A percentile compares a stretch with the other conserved stretches of the same genome.
phyloP scores from a whole-genome alignment of 2,888 invertebrate genomes.

The Lasioglossum figueresi region DNA sequence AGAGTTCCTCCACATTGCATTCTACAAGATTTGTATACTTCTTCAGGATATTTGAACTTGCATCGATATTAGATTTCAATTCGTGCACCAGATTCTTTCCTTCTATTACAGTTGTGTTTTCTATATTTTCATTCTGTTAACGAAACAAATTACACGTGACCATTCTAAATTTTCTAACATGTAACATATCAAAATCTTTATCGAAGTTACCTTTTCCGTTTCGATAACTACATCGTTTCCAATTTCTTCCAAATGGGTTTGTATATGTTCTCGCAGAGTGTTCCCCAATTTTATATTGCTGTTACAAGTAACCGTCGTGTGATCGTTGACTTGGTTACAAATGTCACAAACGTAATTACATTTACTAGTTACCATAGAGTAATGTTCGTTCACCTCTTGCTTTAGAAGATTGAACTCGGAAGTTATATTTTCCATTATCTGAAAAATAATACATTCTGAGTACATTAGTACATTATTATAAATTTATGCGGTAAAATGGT shows the following conservation, averaged over 20 bases:
- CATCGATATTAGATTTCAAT: conserved; percentile 70
- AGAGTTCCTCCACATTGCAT: conserved; percentile 63
- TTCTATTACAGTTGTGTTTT: conserved; percentile 57
- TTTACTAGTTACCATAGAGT: conserved; percentile 58
- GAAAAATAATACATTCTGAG: conserved; percentile 20
- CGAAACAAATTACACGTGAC: conserved; percentile 21
- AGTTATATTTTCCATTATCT: conserved; percentile 71
- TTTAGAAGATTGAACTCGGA: conserved; percentile 66
- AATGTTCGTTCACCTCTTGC: conserved; percentile 59
- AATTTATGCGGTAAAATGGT: not conserved
- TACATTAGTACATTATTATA: not conserved
- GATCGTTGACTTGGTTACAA: conserved; percentile 63
- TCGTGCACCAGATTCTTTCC: conserved; percentile 70
- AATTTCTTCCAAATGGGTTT: conserved; percentile 65
- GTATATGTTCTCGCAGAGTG: conserved; percentile 67
- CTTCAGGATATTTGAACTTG: conserved; percentile 63
- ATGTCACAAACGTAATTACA: conserved; percentile 60
- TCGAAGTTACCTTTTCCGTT: conserved; percentile 70
- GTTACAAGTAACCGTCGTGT: conserved; percentile 50
- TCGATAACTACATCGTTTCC: conserved; percentile 65
- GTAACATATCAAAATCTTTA: not conserved
- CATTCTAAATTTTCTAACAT: not conserved
- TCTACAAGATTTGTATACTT: conserved; percentile 69
- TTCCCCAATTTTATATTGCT: conserved; percentile 59
- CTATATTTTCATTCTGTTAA: conserved; percentile 70